Conservation (phyloP, 2,888 invertebrate species). For the Nebria brevicollis region DNA sequence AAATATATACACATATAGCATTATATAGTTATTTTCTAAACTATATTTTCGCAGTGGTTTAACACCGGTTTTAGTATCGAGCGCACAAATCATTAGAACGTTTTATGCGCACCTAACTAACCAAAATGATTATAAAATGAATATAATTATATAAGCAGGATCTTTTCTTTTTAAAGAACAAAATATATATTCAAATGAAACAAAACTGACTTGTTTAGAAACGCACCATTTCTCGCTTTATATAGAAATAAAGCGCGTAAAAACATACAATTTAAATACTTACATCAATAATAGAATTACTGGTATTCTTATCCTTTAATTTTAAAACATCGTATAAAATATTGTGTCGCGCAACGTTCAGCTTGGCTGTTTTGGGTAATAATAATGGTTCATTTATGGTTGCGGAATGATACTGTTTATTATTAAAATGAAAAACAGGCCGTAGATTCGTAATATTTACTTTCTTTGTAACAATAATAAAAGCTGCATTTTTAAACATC, state of each 20-base stretch:
- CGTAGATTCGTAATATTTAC: background rate
- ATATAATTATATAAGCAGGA: too few relatives aligned
- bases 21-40: too few relatives aligned
- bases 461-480: background rate
- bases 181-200: too few relatives aligned
- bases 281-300: slow-evolving; percentile 62
- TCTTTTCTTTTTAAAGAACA: too few relatives aligned
- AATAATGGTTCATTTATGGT: slow-evolving; percentile 12
- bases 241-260: background rate
- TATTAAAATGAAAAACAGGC: slow-evolving; percentile 32
- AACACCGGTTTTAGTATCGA: too few relatives aligned
- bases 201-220: too few relatives aligned
- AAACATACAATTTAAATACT: slow-evolving; percentile 34
- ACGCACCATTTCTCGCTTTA: background rate
- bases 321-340: slow-evolving; percentile 57
- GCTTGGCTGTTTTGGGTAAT: slow-evolving; percentile 14
- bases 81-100: too few relatives aligned
- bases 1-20: background rate
- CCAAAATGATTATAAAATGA: too few relatives aligned
- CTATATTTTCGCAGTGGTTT: background rate
- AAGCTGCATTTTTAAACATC: slow-evolving; percentile 2
- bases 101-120: too few relatives aligned
- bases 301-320: slow-evolving; percentile 57
- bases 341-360: slow-evolving; percentile 12
- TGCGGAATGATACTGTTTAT: slow-evolving; percentile 20